Base-by-base conservation (phyloP, 2,888 invertebrate species). In the Laothoe populi region DNA sequence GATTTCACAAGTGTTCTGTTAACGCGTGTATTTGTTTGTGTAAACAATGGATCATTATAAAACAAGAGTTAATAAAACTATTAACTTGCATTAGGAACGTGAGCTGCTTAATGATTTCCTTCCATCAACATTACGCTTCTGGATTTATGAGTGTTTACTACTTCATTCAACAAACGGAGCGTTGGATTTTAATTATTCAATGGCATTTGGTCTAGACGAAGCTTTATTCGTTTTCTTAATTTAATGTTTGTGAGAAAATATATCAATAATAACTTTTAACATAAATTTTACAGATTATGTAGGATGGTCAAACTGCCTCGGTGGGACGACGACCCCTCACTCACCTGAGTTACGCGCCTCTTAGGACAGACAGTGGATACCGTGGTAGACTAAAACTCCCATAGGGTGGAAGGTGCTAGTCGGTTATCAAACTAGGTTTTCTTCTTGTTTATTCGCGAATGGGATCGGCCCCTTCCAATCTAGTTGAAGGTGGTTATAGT, bases 31-130 rank as follows among this genome's bases (percentile, higher is more conserved):
- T 53, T 53, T 53, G 53, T 53, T 53, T 53, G 53, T 53, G 35
- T 53, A 35, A n/a, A 53, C 35, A 53, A 53, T 35, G 53, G 53
- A 53, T 53, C 31, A 49, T 31, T 31, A 31, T 53, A 53, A 53
- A 53, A 19, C 53, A 31, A 19, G 53, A 16, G 49, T 53, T 53
- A 53, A 35, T 53, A 53, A 53, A 53, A 35, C 19, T 53, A 53
- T 53, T 53, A 53, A 21, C 31, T 35, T 53, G 53, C 53, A 53
- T 53, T 53, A 35, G 53, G 19, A 31, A 53, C 53, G 31, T 53
- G 53, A 16, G 19, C 31, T 31, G 26, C 31, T 19, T 53, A 53
- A 35, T 35, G 53, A 53, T 53, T 53, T 53, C 19, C 35, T 16
- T 10, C 31, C 53, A 53, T 53, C 35, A 4, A 35, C 53, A 31